These are phyloP conservation scores for Argyra leucocephala DNA, from an alignment of 2,888 invertebrate species.

Conservation along the genomic window DNA sequence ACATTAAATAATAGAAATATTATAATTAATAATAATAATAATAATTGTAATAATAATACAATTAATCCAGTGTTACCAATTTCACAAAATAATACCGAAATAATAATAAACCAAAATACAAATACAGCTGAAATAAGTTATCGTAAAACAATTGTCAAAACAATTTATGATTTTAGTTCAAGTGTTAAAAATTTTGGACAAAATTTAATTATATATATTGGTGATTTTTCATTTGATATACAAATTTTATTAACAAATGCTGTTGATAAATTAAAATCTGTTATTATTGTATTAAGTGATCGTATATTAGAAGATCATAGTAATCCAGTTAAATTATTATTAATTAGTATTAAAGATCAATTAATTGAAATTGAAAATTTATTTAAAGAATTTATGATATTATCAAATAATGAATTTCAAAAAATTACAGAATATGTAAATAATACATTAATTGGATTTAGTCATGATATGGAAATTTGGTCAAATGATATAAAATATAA, in stretches of 20 bases:
- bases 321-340: not conserved
- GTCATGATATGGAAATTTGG: constrained; percentile 29
- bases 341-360: not conserved
- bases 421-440: constrained; percentile 28
- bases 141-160: not conserved
- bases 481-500: constrained; percentile 26
- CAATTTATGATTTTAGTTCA: constrained; percentile 7
- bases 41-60: not conserved
- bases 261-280: not conserved
- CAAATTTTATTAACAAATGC: not conserved
- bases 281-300: not conserved
- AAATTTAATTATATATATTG: not conserved
- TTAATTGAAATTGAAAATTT: not conserved
- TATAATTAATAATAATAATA: no score
- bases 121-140: not conserved
- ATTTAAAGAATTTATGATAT: not conserved
- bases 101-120: not conserved
- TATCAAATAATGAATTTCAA: constrained; percentile 28
- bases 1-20: not conserved
- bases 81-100: not conserved
- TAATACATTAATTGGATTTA: constrained; percentile 30
- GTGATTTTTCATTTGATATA: constrained; percentile 1
- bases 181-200: not conserved
- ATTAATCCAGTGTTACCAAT: not conserved
- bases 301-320: not conserved